Percentiles rank a stretch among this genome's conserved stretches.
Conservation (phyloP, 1,140 invertebrate genomes). For the Drosophila albomicans region DNA sequence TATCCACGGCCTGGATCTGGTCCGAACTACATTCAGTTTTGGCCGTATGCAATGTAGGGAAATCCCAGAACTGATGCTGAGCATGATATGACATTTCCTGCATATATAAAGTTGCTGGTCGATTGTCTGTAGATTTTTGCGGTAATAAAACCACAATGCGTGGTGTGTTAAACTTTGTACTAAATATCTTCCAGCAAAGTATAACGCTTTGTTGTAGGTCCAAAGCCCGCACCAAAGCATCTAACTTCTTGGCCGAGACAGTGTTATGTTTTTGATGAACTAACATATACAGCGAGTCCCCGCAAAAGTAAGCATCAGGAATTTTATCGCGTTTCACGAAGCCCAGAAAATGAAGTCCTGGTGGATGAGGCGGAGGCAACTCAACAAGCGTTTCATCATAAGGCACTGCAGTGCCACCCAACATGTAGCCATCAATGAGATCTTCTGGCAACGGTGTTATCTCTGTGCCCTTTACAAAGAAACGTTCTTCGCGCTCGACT, state of each 20-base stretch:
- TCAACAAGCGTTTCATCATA: slow-evolving; percentile 71
- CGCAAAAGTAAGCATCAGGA: slow-evolving; percentile 72
- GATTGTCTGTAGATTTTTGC: slow-evolving; percentile 53
- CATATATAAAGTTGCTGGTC: slow-evolving; percentile 70
- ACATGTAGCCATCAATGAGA: slow-evolving; percentile 79
- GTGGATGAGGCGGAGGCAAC: slow-evolving; percentile 44
- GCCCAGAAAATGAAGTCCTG: slow-evolving; percentile 73
- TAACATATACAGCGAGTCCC: slow-evolving; percentile 71
- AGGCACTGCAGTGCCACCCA: slow-evolving; percentile 75
- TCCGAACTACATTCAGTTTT: slow-evolving; percentile 67
- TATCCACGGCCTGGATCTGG: slow-evolving; percentile 70
- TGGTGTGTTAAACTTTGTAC: slow-evolving; percentile 64
- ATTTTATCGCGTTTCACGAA: slow-evolving; percentile 66
- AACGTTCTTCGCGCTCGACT: slow-evolving; percentile 59
- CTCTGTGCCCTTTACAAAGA: slow-evolving; percentile 67
- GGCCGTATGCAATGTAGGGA: slow-evolving; percentile 61
- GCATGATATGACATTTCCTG: slow-evolving; percentile 73
- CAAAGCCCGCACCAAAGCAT: slow-evolving; percentile 71
- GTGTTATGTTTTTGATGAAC: slow-evolving; percentile 65
- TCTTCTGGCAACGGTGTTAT: slow-evolving; percentile 60
- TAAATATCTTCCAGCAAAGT: slow-evolving; percentile 78
- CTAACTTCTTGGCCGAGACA: slow-evolving; percentile 66
- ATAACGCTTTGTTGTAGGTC: slow-evolving; percentile 53
- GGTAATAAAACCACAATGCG: slow-evolving; percentile 72
- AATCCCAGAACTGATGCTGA: slow-evolving; percentile 79